phyloP scores from a whole-genome alignment of 2,113 vertebrate genomes.

The Sterrhoptilus dennistouni region DNA sequence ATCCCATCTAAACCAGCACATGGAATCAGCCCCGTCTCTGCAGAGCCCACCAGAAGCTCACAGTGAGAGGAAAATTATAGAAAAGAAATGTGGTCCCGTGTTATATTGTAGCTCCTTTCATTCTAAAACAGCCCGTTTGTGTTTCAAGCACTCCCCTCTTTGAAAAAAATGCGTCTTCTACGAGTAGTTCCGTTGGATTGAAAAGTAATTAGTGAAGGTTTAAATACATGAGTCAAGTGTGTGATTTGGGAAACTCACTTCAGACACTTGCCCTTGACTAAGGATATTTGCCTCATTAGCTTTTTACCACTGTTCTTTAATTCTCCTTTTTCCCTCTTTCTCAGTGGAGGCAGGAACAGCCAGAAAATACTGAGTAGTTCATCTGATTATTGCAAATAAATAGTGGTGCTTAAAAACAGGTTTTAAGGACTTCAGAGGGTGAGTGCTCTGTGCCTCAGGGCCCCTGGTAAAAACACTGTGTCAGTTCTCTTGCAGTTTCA shows the following conservation, averaged over 20 bases:
- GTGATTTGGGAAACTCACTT: no score
- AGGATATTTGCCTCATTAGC: not conserved
- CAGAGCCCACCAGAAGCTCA: not conserved
- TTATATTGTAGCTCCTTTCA: no score
- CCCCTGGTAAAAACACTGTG: not conserved
- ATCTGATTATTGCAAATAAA: not conserved
- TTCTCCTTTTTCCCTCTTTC: not conserved
- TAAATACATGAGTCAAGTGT: not conserved
- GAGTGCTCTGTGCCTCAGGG: not conserved
- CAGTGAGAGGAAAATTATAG: accelerated
- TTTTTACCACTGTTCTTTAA: not conserved
- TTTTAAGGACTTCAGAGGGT: not conserved
- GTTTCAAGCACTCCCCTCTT: not conserved
- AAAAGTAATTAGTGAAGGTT: not conserved
- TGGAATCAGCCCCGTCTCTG: not conserved
- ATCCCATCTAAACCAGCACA: not conserved
- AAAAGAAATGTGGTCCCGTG: accelerated
- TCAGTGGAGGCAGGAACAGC: not conserved
- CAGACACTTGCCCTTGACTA: not conserved
- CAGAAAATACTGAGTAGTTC: not conserved
- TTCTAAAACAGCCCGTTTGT: not conserved
- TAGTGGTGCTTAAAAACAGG: not conserved
- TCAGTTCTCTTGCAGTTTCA: not conserved
- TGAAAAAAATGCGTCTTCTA: not conserved
- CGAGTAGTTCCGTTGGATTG: not conserved